Evolutionary conservation across 2,113 vertebrate species (phyloP).

Genomic region (Oryzias celebensis): DNA sequence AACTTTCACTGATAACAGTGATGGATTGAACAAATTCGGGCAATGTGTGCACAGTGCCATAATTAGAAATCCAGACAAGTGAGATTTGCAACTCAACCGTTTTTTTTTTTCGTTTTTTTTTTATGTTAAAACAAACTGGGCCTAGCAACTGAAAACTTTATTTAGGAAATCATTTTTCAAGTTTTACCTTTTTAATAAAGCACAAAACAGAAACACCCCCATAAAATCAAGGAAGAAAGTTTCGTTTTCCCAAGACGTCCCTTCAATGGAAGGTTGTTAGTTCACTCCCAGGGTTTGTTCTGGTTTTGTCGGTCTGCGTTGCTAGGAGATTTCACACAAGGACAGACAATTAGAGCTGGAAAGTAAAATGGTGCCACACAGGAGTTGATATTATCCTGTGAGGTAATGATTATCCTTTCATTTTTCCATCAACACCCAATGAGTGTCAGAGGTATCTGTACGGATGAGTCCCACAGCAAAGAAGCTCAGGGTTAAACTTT

Average conservation of each 20-base stretch:
- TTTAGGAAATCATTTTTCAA: neutral
- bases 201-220: neutral
- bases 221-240: neutral
- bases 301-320: constrained; percentile 45
- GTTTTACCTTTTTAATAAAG: neutral
- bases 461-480: too few species aligned
- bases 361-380: constrained; percentile 8
- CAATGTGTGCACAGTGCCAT: constrained; percentile 25
- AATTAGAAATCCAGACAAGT: constrained; percentile 37
- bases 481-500: too few species aligned
- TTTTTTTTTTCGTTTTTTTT: constrained; percentile 18
- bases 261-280: constrained; percentile 30
- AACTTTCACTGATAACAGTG: constrained; percentile 48
- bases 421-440: too few species aligned
- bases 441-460: too few species aligned
- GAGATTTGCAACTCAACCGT: constrained; percentile 19
- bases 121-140: constrained; percentile 1
- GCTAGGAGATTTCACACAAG: constrained; percentile 50
- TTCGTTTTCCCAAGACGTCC: constrained; percentile 11
- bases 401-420: too few species aligned
- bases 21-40: constrained; percentile 47
- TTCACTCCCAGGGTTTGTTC: constrained; percentile 19
- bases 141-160: constrained; percentile 13
- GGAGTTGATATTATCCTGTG: neutral
- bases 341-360: constrained; percentile 10